A percentile compares a stretch with the other conserved stretches of the same genome.
These are phyloP conservation scores for Thera obeliscata DNA, from an alignment of 2,888 invertebrate species.

Conservation along the genomic window DNA sequence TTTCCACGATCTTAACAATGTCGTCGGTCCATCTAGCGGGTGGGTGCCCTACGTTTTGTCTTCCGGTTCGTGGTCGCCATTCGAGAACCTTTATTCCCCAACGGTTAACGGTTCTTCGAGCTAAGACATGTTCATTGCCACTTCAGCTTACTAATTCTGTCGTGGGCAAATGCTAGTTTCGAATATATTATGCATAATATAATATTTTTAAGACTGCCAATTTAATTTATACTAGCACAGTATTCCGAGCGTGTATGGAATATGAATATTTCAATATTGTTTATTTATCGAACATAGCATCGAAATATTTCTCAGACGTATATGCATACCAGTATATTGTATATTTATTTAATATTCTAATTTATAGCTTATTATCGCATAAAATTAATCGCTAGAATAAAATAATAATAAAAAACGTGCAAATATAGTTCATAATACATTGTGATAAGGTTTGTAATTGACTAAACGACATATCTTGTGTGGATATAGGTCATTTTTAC, in stretches of 20 bases:
- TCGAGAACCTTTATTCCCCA: too few species aligned
- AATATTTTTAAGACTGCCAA: constrained; percentile 1
- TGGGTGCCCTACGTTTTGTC: too few species aligned
- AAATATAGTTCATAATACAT: constrained; percentile 52
- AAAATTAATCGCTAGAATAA: constrained; percentile 16
- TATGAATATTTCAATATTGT: background rate
- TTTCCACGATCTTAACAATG: too few species aligned
- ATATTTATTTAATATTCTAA: constrained; percentile 15
- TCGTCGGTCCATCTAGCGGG: too few species aligned
- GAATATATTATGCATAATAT: too few species aligned
- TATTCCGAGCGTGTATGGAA: background rate
- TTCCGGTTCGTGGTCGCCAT: too few species aligned
- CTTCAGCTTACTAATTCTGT: too few species aligned
- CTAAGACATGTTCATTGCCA: too few species aligned
- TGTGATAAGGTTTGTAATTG: constrained; percentile 58
- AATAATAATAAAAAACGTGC: constrained; percentile 34
- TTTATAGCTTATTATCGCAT: constrained; percentile 18
- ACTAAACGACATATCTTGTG: constrained; percentile 55
- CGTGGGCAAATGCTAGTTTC: too few species aligned
- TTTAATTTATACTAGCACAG: background rate
- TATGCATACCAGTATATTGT: constrained; percentile 15
- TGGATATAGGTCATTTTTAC: constrained; percentile 27
- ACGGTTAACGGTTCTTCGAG: too few species aligned
- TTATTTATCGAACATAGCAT: background rate
- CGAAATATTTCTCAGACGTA: background rate